Evolutionary conservation across 2,113 vertebrate genomes (phyloP).

Genomic region (rabbit (Oryctolagus cuniculus)): mOryCun1.1 NC_091446.1:76157501-76158000

Average conservation of each 20-base stretch:
- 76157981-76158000: too few relatives aligned
- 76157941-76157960: neutral
- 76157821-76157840: neutral
- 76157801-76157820: neutral
- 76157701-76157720: constrained; percentile 21
- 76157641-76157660: too few relatives aligned
- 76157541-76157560: too few relatives aligned
- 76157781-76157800: constrained; percentile 29
- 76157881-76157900: constrained; percentile 27
- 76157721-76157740: constrained; percentile 1
- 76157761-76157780: constrained; percentile 35
- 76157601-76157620: too few relatives aligned
- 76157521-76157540: too few relatives aligned
- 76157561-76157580: too few relatives aligned
- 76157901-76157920: neutral
- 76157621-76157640: too few relatives aligned
- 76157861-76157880: constrained; percentile 30
- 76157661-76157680: too few relatives aligned
- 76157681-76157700: neutral
- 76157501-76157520: too few relatives aligned
- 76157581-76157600: too few relatives aligned
- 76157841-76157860: constrained; percentile 44
- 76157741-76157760: constrained; percentile 5
- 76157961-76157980: neutral
- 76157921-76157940: constrained; percentile 45